Conservation (phyloP, 2,113 vertebrate species). For the Sylvia atricapilla region DNA sequence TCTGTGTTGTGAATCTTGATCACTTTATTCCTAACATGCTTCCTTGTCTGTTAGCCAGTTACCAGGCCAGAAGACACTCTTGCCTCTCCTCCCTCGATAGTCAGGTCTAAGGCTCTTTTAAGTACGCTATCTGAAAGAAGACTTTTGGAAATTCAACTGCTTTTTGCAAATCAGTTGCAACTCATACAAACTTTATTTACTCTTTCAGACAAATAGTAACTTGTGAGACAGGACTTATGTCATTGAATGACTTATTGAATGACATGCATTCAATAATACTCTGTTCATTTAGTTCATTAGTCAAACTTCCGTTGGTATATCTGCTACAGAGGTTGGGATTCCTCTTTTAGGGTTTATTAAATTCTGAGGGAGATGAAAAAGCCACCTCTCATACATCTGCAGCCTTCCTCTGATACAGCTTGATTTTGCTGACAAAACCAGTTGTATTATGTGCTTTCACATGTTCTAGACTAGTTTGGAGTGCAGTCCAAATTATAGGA, state of each 20-base stretch:
- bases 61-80: not conserved
- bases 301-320: not conserved
- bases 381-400: not conserved
- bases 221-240: not conserved
- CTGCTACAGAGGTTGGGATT: not conserved
- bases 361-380: not conserved
- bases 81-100: not conserved
- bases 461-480: not conserved
- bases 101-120: not conserved
- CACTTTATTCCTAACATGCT: not conserved
- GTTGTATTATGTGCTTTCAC: not conserved
- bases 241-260: not conserved
- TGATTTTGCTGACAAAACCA: not conserved
- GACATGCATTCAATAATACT: not conserved
- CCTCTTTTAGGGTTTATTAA: not conserved
- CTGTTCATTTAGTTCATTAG: not conserved
- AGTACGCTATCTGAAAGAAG: rapidly evolving
- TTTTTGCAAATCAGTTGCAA: not conserved
- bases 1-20: not conserved
- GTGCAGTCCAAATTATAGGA: not conserved
- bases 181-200: not conserved
- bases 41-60: not conserved
- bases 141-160: not conserved
- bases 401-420: not conserved
- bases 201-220: not conserved